Percentiles rank a stretch among this genome's conserved stretches.
Conservation (phyloP, 2,888 invertebrate species). For the Erannis defoliaria region DNA sequence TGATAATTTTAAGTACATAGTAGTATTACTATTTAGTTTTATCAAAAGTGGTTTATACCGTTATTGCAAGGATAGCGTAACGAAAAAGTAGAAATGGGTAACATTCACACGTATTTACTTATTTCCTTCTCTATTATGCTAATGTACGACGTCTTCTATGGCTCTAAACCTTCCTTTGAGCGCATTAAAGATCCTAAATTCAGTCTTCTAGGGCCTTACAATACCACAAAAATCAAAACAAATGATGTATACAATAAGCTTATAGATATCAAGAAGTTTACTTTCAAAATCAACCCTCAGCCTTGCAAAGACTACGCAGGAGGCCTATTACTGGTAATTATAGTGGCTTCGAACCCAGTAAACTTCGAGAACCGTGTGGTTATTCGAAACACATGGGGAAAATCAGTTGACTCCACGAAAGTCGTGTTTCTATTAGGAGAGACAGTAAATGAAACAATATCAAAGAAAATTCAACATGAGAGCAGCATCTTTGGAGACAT, state of each 20-base stretch:
- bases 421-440: slow-evolving; percentile 90
- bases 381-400: slow-evolving; percentile 92
- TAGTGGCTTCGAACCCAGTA: slow-evolving; percentile 89
- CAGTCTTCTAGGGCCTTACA: slow-evolving; percentile 60
- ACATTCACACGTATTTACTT: slow-evolving; percentile 56
- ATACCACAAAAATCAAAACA: slow-evolving; percentile 46
- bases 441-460: slow-evolving; percentile 55
- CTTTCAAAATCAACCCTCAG: slow-evolving; percentile 87
- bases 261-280: slow-evolving; percentile 88
- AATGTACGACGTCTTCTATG: slow-evolving; percentile 55
- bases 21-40: too few relatives aligned
- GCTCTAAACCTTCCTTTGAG: slow-evolving; percentile 42
- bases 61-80: neutral
- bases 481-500: slow-evolving; percentile 88
- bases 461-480: slow-evolving; percentile 80
- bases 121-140: slow-evolving; percentile 50
- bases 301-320: slow-evolving; percentile 77
- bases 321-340: slow-evolving; percentile 86
- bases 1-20: too few relatives aligned
- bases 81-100: slow-evolving; percentile 55
- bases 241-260: slow-evolving; percentile 67
- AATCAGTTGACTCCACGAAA: slow-evolving; percentile 80
- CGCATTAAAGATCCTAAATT: slow-evolving; percentile 61
- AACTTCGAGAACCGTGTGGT: slow-evolving; percentile 88
- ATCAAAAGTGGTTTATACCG: too few relatives aligned